Conservation (phyloP, 2,113 vertebrate genomes). For the Brevimyrus niger region DNA sequence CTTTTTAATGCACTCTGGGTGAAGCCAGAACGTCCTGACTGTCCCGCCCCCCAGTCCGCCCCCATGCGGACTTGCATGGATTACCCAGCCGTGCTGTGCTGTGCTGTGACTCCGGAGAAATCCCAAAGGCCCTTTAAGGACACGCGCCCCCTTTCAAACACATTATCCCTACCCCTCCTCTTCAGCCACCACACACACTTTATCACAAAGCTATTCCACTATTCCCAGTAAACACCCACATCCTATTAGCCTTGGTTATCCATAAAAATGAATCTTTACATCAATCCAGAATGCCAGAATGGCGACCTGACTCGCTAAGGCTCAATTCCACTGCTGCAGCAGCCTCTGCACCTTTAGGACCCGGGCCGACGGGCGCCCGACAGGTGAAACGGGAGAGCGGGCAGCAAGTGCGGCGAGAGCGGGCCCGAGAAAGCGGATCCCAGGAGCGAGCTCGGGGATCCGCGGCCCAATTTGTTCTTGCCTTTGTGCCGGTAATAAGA, state of each 20-base stretch:
- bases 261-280: not conserved
- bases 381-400: conserved; percentile 38
- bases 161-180: conserved; percentile 39
- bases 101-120: conserved; percentile 31
- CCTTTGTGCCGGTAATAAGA: conserved; percentile 68
- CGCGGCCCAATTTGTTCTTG: conserved; percentile 63
- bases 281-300: not conserved
- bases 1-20: not conserved
- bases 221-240: conserved; percentile 57
- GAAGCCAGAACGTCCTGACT: not conserved
- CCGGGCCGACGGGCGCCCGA: conserved; percentile 1
- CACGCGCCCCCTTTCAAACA: conserved; percentile 43
- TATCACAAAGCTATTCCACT: conserved; percentile 46
- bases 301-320: conserved; percentile 45
- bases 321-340: conserved; percentile 42
- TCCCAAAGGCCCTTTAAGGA: conserved; percentile 50
- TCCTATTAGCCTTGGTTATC: conserved; percentile 4
- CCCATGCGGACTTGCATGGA: not conserved
- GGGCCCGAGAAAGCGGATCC: conserved; percentile 43
- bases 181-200: conserved; percentile 37
- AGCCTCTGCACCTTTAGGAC: not conserved
- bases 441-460: conserved; percentile 38
- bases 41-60: not conserved
- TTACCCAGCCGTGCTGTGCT: no score
- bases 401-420: conserved; percentile 48